Evolutionary conservation across 2,797 vertebrate genomes (phyloP), one percentile per base, ranked within the genome.

Genomic region (Clamator glandarius): DNA sequence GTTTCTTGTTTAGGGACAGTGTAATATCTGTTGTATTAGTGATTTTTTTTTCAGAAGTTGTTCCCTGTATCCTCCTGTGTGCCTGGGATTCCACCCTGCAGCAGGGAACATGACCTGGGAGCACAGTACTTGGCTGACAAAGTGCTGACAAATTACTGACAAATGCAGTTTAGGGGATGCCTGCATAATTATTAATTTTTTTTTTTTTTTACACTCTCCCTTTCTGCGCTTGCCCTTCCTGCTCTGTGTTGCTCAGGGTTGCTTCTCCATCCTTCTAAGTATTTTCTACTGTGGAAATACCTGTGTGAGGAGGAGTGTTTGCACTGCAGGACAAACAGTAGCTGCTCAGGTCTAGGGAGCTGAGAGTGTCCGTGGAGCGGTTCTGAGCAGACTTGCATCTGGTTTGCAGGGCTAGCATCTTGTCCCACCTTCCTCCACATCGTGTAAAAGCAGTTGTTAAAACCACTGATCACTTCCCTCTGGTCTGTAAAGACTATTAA

Each of bases 121-220:
- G 36, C 7, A 1, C 51, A 58, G 36, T 15, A 15, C 36, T 86
- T 55, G 29, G 14, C 41, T 10, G 3, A 5, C 2, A 41, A 0
- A 20, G 21, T 28, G 14, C 41, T 10, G 3, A 5, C 2, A 41
- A 0, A 20, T 21, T 28, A 24, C 31, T 0, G 4, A 10, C 36
- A 67, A 8, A 54, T 17, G 57, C 26, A 26, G 15, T 46, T 70
- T 35, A 23, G 74, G n/a, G 18, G 5, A 3, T 90, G 18, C 28
- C 42, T 82, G 33, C 3, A 0, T 62, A 2, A 10, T 0, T 23
- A 14, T 62, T 12, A 7, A 44, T 44, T 44, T 44, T n/a, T n/a
- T n/a, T n/a, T 44, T 20, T 31, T 67, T 74, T 57, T 69, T 8
- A 15, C 9, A 35, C 39, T 9, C 17, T 85, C 42, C 20, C 31